A percentile compares a stretch with the other conserved stretches of the same genome.
These are phyloP conservation scores for Aphaenogaster ashmeadi DNA, from an alignment of 1,140 invertebrate species.

Conservation along the genomic window DNA sequence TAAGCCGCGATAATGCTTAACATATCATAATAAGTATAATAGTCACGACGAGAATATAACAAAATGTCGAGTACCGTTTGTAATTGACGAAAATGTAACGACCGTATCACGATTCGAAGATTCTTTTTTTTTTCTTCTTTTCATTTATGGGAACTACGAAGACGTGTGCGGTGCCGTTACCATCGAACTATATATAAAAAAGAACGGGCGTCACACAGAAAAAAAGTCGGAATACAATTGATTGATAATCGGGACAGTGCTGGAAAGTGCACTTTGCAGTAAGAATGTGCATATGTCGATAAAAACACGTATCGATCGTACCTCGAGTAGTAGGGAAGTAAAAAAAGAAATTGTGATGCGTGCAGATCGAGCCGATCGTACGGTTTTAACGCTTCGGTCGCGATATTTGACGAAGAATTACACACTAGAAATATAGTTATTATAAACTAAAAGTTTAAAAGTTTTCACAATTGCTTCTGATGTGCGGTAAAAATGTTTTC, in stretches of 20 bases:
- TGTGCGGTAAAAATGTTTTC: neutral
- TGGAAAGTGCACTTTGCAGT: slow-evolving; percentile 51
- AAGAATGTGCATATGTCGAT: slow-evolving; percentile 57
- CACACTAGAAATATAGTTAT: neutral
- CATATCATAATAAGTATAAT: slow-evolving; percentile 7
- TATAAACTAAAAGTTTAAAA: neutral
- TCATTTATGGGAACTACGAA: neutral
- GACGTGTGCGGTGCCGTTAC: slow-evolving; percentile 4
- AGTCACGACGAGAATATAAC: neutral
- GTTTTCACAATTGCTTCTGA: neutral
- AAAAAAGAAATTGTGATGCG: slow-evolving; percentile 21
- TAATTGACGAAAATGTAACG: neutral
- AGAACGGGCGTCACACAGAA: slow-evolving; percentile 32
- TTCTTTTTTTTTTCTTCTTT: slow-evolving; percentile 16
- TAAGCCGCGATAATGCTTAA: neutral
- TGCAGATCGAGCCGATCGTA: slow-evolving; percentile 55
- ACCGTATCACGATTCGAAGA: neutral
- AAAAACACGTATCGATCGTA: slow-evolving; percentile 50
- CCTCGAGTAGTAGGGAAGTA: slow-evolving; percentile 17
- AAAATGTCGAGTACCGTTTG: neutral
- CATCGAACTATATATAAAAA: slow-evolving; percentile 26
- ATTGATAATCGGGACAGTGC: slow-evolving; percentile 6
- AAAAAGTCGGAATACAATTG: neutral
- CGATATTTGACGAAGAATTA: slow-evolving; percentile 15
- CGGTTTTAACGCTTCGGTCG: slow-evolving; percentile 21